Conservation (phyloP, 2,888 invertebrate genomes). For the Pyrocoelia pectoralis region DNA sequence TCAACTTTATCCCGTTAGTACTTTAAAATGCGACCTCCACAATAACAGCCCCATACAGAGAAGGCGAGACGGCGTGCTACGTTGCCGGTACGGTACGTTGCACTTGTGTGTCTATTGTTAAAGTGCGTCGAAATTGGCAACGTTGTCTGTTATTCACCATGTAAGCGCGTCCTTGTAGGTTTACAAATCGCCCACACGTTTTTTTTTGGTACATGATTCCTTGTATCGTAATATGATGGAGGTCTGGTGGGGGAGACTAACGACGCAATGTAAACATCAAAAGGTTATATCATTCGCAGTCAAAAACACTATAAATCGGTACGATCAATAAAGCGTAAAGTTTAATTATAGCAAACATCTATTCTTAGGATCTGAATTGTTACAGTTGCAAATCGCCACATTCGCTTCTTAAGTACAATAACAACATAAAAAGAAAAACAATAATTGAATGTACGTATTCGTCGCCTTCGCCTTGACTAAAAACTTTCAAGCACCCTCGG, state of each 20-base stretch:
- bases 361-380: not conserved
- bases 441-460: not conserved
- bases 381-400: not conserved
- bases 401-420: not conserved
- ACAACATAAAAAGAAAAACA: not conserved
- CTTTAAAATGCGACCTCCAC: constrained; percentile 31
- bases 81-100: constrained; percentile 23
- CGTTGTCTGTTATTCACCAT: constrained; percentile 39
- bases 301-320: constrained; percentile 5
- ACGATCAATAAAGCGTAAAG: not conserved
- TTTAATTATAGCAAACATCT: not conserved
- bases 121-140: constrained; percentile 30
- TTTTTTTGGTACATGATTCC: constrained; percentile 20
- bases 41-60: constrained; percentile 27
- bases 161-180: constrained; percentile 42
- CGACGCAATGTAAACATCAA: too few relatives aligned
- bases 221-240: not conserved
- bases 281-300: constrained; percentile 5
- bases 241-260: not conserved
- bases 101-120: constrained; percentile 39
- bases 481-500: not conserved
- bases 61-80: constrained; percentile 31
- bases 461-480: not conserved
- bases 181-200: constrained; percentile 36
- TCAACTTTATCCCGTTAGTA: constrained; percentile 35